Percentiles rank a stretch among this genome's conserved stretches.
These are phyloP conservation scores for Sepiola atlantica DNA, from an alignment of 2,888 invertebrate genomes.

Conservation along the genomic window DNA sequence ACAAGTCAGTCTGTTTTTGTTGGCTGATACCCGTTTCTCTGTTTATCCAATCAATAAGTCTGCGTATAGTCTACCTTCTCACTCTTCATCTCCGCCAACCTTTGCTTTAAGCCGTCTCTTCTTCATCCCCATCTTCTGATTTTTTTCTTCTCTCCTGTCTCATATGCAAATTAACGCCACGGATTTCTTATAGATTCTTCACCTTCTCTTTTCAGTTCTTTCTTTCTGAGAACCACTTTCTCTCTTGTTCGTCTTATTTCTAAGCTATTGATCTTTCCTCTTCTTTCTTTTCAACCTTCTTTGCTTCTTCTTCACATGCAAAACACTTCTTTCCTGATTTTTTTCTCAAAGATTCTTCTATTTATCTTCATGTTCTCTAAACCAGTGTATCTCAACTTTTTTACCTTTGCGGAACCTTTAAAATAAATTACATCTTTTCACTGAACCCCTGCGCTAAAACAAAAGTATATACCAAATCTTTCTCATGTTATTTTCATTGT, in stretches of 20 bases:
- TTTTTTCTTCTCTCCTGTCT: background rate
- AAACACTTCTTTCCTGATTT: too few species aligned
- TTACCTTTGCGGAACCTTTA: too few species aligned
- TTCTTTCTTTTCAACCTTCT: background rate
- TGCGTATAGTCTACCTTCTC: background rate
- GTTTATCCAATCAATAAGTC: conserved; percentile 32
- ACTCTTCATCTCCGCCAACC: background rate
- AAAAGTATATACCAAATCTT: too few species aligned
- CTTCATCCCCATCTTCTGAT: background rate
- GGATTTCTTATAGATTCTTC: background rate
- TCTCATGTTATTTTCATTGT: too few species aligned
- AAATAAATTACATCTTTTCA: too few species aligned
- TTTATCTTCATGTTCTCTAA: too few species aligned
- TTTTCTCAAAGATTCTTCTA: too few species aligned
- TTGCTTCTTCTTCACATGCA: too few species aligned
- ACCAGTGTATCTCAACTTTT: too few species aligned
- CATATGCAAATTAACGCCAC: background rate
- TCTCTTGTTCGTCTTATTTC: background rate
- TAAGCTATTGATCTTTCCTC: background rate
- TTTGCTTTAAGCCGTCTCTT: background rate
- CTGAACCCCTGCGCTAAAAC: too few species aligned
- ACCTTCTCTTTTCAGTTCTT: background rate
- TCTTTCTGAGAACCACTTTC: background rate
- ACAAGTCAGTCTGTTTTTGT: background rate
- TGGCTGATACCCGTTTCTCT: background rate